These are phyloP conservation scores for Lynx canadensis DNA, from an alignment of 2,113 vertebrate genomes.

Conservation along the genomic window DNA sequence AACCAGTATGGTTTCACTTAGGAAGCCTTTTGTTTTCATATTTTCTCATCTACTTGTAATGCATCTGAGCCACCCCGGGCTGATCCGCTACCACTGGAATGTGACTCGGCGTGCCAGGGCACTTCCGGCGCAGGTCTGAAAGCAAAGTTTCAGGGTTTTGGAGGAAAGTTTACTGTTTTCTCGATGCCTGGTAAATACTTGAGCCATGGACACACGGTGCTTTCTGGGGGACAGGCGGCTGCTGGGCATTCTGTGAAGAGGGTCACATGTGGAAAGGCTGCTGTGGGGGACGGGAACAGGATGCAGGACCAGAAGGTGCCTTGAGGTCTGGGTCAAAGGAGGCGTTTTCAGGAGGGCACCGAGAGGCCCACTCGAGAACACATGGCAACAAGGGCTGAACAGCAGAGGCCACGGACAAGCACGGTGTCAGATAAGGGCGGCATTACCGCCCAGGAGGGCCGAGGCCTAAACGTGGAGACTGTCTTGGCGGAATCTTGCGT, in stretches of 20 bases:
- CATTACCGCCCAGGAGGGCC: fast-evolving
- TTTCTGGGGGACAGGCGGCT: not conserved
- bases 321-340: not conserved
- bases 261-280: fast-evolving
- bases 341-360: not conserved
- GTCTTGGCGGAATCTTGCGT: fast-evolving
- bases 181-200: not conserved
- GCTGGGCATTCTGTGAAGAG: fast-evolving
- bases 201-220: not conserved
- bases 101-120: not conserved
- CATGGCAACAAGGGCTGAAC: not conserved
- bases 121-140: not conserved
- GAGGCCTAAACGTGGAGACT: not conserved
- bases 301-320: not conserved
- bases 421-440: fast-evolving
- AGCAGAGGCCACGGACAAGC: not conserved
- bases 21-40: not conserved
- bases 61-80: not conserved
- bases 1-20: not conserved
- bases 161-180: not conserved
- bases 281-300: not conserved
- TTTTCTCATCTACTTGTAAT: conserved; percentile 6
- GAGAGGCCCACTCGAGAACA: not conserved
- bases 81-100: not conserved
- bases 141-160: not conserved